Base-by-base conservation (phyloP, 2,113 vertebrate species). In the Phalacrocorax carbo region DNA sequence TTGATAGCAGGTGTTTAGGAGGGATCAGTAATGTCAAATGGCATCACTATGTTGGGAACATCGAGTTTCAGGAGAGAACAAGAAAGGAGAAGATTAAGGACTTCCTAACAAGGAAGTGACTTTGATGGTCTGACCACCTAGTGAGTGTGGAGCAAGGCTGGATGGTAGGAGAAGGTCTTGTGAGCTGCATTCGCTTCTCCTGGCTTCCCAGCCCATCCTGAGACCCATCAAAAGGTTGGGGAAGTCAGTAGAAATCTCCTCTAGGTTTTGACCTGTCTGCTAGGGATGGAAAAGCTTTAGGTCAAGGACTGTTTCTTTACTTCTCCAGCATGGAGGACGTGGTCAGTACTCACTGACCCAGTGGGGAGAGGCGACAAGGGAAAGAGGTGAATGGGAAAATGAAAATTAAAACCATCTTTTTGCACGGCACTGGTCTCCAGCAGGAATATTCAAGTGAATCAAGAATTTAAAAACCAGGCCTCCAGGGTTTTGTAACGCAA, bases 1-100 rank as follows among this genome's bases (percentile, higher is more conserved):
- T 96, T 93, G 86, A 97, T 97, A 97, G 97, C 97, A 98, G 97
- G 98, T 98, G 98, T 96, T 97, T 96, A 93, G 92, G 91, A 94
- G 96, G 95, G 96, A 97, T 97, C 95, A 95, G 95, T 93, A 94
- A 97, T 97, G 97, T 94, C 97, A 98, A 90, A 93, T 91, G 92
- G 95, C 92, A 91, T 90, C 94, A 91, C 94, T 82, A 57, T 96
- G 93, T 89, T 72, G 88, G 96, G 94, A 94, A 97, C 97, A 97
- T 91, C 5, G 4, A 97, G 93, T 97, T 98, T 97, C 97, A 96
- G 94, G 87, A 96, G 82, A 97, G 90, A 96, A 95, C 91, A 86
- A 94, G 96, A 96, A 97, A 97, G 94, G 94, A 90, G 95, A 91
- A 94, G 93, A 94, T 95, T 88, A 90, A 71, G 70, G 76, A 34